Conservation (phyloP, 2,888 invertebrate genomes). For the Eurois occulta region DNA sequence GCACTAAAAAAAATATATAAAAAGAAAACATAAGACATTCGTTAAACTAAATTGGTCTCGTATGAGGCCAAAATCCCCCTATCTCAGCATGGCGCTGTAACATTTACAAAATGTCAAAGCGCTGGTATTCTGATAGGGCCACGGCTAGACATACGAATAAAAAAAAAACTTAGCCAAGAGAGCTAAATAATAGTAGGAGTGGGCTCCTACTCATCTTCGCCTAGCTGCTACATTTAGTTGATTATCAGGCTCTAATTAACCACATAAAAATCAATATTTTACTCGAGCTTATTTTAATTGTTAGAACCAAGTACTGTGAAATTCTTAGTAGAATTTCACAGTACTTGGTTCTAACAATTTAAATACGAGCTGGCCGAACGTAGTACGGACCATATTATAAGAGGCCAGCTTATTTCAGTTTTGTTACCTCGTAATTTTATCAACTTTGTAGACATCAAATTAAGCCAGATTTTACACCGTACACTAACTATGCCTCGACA, state of each 20-base stretch:
- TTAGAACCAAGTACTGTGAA: too few species aligned
- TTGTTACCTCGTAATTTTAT: conserved; percentile 10
- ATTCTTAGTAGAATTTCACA: not conserved
- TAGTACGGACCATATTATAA: not conserved
- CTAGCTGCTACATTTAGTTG: not conserved
- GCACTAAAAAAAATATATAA: not conserved
- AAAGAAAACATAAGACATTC: not conserved
- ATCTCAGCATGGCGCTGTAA: not conserved
- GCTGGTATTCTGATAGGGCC: not conserved
- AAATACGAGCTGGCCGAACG: not conserved
- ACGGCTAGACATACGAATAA: not conserved
- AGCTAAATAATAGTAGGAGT: not conserved
- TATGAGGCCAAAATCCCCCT: not conserved
- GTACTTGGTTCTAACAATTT: not conserved
- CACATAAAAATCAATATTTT: not conserved
- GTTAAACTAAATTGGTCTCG: not conserved
- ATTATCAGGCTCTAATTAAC: not conserved
- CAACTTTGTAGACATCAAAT: conserved; percentile 22
- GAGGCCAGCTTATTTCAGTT: not conserved
- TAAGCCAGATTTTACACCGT: conserved; percentile 5
- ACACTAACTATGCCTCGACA: conserved; percentile 17
- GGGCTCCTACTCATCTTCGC: not conserved
- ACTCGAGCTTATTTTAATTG: too few species aligned
- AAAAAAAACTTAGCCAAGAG: not conserved
- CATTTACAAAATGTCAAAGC: not conserved